phyloP scores from a whole-genome alignment of 2,113 vertebrate species.

The Etia nguti region DNA sequence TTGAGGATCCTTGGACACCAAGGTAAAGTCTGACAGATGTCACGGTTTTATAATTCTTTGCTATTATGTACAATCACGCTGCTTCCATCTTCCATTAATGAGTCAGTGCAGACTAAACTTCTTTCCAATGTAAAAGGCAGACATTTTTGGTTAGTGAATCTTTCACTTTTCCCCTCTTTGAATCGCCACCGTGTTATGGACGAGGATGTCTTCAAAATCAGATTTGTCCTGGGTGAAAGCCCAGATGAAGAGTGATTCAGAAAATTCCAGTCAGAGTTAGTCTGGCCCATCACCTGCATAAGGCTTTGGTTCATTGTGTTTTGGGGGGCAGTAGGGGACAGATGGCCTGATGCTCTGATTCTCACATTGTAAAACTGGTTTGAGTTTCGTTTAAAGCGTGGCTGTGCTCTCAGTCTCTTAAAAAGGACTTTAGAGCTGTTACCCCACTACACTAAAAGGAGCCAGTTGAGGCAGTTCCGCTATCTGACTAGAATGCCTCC shows the following conservation, averaged over 20 bases:
- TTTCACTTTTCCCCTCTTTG: neutral
- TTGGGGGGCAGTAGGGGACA: neutral
- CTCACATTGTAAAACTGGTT: neutral
- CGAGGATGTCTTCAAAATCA: neutral
- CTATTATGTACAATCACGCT: neutral
- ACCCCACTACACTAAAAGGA: neutral
- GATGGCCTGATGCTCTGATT: neutral
- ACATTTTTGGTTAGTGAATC: neutral
- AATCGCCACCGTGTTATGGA: neutral
- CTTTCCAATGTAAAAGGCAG: neutral
- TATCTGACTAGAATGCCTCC: neutral
- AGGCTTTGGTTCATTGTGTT: neutral
- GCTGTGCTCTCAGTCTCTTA: neutral
- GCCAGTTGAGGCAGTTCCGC: neutral
- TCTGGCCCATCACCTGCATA: neutral
- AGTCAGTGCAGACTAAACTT: neutral
- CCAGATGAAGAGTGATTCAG: neutral
- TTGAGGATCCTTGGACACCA: slow-evolving; percentile 4
- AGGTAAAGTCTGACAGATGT: neutral
- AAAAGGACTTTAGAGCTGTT: neutral
- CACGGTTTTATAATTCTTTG: neutral
- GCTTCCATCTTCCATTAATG: neutral
- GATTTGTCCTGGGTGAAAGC: neutral
- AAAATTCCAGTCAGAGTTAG: neutral
- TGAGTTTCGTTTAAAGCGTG: neutral